Evolutionary conservation across 1,140 invertebrate genomes (phyloP).

Genomic region (Drosophila tani): DNA sequence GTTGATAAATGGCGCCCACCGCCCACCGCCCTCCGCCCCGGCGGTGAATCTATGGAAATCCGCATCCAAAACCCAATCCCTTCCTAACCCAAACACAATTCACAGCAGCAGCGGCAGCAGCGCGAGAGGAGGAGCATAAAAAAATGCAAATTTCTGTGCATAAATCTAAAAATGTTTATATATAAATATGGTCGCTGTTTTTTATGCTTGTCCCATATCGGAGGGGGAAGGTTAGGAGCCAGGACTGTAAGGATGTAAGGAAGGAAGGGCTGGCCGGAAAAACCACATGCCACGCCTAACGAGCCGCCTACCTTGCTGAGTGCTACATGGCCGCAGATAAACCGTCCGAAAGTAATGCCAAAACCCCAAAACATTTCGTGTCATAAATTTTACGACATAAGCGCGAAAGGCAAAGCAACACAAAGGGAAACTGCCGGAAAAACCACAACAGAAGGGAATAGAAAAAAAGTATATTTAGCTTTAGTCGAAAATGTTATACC

Average conservation of each 20-base stretch:
- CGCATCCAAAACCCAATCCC: slow-evolving; percentile 52
- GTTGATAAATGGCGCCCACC: slow-evolving; percentile 69
- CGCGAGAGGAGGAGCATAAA: slow-evolving; percentile 20
- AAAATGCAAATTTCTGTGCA: slow-evolving; percentile 73
- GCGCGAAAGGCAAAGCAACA: slow-evolving; percentile 66
- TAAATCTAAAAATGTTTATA: slow-evolving; percentile 76
- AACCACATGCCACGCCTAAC: slow-evolving; percentile 64
- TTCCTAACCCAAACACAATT: slow-evolving; percentile 27
- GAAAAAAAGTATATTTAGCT: neutral
- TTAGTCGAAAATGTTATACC: slow-evolving; percentile 3
- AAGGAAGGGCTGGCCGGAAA: slow-evolving; percentile 16
- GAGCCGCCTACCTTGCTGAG: slow-evolving; percentile 61
- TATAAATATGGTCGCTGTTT: slow-evolving; percentile 53
- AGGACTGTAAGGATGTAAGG: neutral
- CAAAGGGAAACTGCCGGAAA: slow-evolving; percentile 50
- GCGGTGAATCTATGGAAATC: slow-evolving; percentile 52
- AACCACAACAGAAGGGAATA: slow-evolving; percentile 29
- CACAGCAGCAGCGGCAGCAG: slow-evolving; percentile 27
- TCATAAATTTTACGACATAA: slow-evolving; percentile 80
- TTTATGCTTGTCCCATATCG: slow-evolving; percentile 57
- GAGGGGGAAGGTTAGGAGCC: slow-evolving; percentile 1
- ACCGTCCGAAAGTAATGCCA: slow-evolving; percentile 67
- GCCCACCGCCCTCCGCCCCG: slow-evolving; percentile 3
- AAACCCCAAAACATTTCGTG: slow-evolving; percentile 76
- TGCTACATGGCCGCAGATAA: slow-evolving; percentile 58